These are phyloP conservation scores for Tridacna gigas DNA, from an alignment of 2,888 invertebrate genomes.

Conservation along the genomic window DNA sequence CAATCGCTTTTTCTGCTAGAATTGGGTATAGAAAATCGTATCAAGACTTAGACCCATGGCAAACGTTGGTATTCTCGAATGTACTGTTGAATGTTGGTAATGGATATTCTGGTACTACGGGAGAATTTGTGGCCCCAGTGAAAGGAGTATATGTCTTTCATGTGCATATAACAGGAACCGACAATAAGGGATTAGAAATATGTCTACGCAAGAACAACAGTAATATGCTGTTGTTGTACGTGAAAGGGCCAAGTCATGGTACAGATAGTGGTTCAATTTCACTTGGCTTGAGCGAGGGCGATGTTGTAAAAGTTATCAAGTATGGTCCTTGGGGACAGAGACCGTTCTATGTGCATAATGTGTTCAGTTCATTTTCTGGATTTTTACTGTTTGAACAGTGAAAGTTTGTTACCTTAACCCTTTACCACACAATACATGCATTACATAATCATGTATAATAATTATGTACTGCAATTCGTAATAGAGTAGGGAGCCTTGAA, in stretches of 20 bases:
- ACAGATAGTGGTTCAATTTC: slow-evolving; percentile 26
- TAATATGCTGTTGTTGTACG: slow-evolving; percentile 18
- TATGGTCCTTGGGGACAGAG: slow-evolving; percentile 25
- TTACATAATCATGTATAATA: too few relatives aligned
- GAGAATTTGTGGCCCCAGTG: slow-evolving; percentile 7
- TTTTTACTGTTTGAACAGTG: slow-evolving; percentile 29
- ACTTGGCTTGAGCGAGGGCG: slow-evolving; percentile 13
- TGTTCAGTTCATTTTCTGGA: slow-evolving; percentile 33
- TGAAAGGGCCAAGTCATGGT: slow-evolving; percentile 15
- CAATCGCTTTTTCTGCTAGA: slow-evolving; percentile 5
- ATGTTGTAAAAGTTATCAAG: slow-evolving; percentile 29
- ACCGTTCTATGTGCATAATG: slow-evolving; percentile 36
- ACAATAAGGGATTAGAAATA: slow-evolving; percentile 21
- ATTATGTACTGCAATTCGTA: too few relatives aligned
- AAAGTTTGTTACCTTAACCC: not conserved
- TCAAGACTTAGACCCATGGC: slow-evolving; percentile 12
- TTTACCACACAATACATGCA: too few relatives aligned
- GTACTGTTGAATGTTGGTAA: not conserved
- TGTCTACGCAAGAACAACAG: slow-evolving; percentile 5
- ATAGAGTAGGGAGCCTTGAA: too few relatives aligned
- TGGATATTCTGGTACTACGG: not conserved
- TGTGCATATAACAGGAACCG: slow-evolving; percentile 22
- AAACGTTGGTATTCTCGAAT: slow-evolving; percentile 10
- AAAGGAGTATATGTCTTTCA: slow-evolving; percentile 17
- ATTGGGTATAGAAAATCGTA: slow-evolving; percentile 6